Percentiles rank a stretch among this genome's conserved stretches.
phyloP scores from a whole-genome alignment of 2,888 invertebrate species.

The Harpalus rubripes region DNA sequence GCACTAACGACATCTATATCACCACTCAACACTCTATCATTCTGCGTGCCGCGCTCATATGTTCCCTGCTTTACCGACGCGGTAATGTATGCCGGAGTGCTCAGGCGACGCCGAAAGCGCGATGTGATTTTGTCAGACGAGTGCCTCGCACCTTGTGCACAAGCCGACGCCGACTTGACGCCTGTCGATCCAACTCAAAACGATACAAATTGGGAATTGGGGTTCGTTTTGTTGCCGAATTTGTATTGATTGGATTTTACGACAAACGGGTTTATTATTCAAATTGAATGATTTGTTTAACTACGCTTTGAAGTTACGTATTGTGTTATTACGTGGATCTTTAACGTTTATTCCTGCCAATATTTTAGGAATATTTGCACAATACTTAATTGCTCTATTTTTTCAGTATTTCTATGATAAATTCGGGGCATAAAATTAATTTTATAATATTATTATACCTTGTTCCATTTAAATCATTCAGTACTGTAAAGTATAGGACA shows the following conservation, averaged over 20 bases:
- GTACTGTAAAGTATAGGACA: no score
- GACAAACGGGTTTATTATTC: neutral
- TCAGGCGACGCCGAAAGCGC: neutral
- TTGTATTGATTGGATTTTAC: constrained; percentile 16
- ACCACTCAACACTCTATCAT: constrained; percentile 11
- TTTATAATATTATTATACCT: no score
- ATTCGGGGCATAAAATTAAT: no score
- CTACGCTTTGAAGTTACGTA: no score
- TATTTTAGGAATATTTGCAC: no score
- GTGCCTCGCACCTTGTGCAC: neutral
- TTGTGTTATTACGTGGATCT: no score
- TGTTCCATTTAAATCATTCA: no score
- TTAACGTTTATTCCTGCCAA: no score
- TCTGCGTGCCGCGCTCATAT: constrained; percentile 30
- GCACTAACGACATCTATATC: constrained; percentile 49
- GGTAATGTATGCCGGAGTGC: constrained; percentile 43
- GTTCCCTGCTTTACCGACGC: constrained; percentile 41
- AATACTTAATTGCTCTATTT: no score
- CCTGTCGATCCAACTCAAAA: constrained; percentile 25
- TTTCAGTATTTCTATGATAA: no score
- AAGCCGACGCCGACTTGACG: neutral
- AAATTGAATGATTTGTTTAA: neutral
- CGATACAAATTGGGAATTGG: constrained; percentile 36
- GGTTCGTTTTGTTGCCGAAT: constrained; percentile 9
- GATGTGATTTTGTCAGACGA: constrained; percentile 17